Percentiles rank a stretch among this genome's conserved stretches.
These are phyloP conservation scores for Idris sp. DNA, from an alignment of 1,140 invertebrate genomes.

Conservation along the genomic window DNA sequence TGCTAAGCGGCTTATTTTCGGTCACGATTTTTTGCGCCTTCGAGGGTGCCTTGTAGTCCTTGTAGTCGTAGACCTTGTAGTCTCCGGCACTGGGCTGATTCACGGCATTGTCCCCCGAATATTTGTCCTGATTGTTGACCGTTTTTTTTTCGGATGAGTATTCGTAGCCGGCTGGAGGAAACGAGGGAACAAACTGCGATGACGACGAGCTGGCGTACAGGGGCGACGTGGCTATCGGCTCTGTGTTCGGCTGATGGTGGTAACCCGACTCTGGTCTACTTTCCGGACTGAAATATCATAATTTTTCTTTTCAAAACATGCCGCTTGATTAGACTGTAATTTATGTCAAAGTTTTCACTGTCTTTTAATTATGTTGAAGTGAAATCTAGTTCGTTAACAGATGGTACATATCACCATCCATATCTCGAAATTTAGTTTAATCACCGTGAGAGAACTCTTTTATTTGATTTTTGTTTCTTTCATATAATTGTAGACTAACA, in stretches of 20 bases:
- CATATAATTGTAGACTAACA: too few species aligned
- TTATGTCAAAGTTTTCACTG: neutral
- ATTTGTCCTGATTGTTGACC: constrained; percentile 2
- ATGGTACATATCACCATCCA: too few species aligned
- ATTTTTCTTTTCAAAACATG: neutral
- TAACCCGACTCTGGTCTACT: constrained; percentile 30
- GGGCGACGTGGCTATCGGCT: constrained; percentile 28
- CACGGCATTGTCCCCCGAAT: neutral
- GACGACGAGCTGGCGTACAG: constrained; percentile 6
- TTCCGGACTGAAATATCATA: constrained; percentile 18
- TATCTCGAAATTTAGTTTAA: too few species aligned
- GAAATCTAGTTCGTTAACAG: constrained; percentile 8
- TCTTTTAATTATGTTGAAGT: constrained; percentile 1
- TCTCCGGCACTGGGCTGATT: too few species aligned
- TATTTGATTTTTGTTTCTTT: too few species aligned
- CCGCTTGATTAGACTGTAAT: neutral
- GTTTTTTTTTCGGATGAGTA: constrained; percentile 19
- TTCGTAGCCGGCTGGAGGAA: constrained; percentile 20
- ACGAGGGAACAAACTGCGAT: constrained; percentile 36
- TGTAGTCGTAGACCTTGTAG: too few species aligned
- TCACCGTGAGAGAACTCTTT: too few species aligned
- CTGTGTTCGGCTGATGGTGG: constrained; percentile 3
- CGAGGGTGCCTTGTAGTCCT: constrained; percentile 8
- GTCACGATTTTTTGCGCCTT: neutral
- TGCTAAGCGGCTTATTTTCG: constrained; percentile 30